Evolutionary conservation across 2,113 vertebrate species (phyloP), one percentile per base, ranked within the genome.

Genomic region (Thryonomys swinderianus): DNA sequence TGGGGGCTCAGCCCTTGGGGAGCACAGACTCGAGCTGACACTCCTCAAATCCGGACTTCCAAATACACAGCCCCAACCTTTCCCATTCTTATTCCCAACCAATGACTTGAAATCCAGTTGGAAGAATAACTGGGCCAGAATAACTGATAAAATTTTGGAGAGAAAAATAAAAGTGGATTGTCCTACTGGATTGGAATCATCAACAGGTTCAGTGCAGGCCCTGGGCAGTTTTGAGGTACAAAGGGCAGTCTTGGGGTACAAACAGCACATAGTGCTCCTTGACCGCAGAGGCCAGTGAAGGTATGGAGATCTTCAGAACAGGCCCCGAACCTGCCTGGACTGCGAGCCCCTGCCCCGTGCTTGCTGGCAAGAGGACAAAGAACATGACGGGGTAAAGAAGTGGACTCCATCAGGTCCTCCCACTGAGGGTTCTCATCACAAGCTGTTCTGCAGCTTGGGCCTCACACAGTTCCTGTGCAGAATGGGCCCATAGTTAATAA

Each of bases 1-100:
- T 0, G 0, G 62, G 32, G 12, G 71, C n/a, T 40, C 45, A 17
- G 20, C 18, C 2, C 2, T 30, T 0, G 17, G 34, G 1, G 2
- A 3, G 13, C 0, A 34, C 12, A 27, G 13, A 45, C n/a, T 48
- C 13, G 1, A 30, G 1, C 32, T 0, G 45, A 86, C 23, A n/a
- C 0, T 30, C 53, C 73, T 95, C 84, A 83, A 62, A 79, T 40
- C 45, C 51, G 0, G 0, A 7, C 4, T 3, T 40, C 79, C 37
- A 32, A 30, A 82, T 37, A 30, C 74, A 92, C 34, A 88, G 27
- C 57, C 32, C 42, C 34, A 3, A 12, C 5, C 21, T 37, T 27
- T n/a, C 8, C 2, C 17, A 62, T 40, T 34, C 13, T 42, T 90
- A 74, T 10, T 64, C 76, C 62, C 37, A 42, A 92, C 6, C 62